phyloP scores from a whole-genome alignment of 2,888 invertebrate species.

The Eucera pruinosa region DNA sequence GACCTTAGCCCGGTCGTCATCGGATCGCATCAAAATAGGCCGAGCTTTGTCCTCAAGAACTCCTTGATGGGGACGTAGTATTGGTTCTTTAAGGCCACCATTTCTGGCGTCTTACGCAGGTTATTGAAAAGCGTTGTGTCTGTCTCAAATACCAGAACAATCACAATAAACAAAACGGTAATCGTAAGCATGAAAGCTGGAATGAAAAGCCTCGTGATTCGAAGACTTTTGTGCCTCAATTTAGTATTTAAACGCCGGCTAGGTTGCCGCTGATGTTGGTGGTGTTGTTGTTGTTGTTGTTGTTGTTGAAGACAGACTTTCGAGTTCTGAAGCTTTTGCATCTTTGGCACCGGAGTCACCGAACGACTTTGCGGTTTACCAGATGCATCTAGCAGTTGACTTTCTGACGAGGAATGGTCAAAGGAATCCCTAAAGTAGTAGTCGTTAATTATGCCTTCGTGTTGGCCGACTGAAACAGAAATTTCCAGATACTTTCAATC shows the following conservation, averaged over 20 bases:
- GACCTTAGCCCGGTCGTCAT: conserved; percentile 58
- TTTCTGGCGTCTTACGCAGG: conserved; percentile 91
- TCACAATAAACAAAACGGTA: conserved; percentile 88
- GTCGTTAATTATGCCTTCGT: conserved; percentile 85
- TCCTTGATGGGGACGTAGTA: conserved; percentile 94
- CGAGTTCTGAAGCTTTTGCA: conserved; percentile 79
- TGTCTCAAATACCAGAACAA: conserved; percentile 91
- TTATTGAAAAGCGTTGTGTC: conserved; percentile 90
- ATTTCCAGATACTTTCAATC: conserved; percentile 8
- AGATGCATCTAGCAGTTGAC: conserved; percentile 86
- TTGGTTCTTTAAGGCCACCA: conserved; percentile 89
- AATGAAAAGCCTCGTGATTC: conserved; percentile 89
- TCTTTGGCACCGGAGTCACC: conserved; percentile 81
- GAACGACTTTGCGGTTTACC: conserved; percentile 80
- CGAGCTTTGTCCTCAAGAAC: conserved; percentile 88
- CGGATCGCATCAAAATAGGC: conserved; percentile 86
- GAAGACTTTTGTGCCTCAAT: conserved; percentile 76
- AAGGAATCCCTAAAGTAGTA: conserved; percentile 91
- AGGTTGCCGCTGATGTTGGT: conserved; percentile 53
- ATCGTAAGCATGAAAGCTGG: conserved; percentile 92
- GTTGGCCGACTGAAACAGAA: conserved; percentile 80
- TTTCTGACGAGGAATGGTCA: conserved; percentile 92
- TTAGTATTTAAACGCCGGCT: conserved; percentile 66
- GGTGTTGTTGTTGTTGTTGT: conserved; percentile 48
- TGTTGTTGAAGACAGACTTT: conserved; percentile 74